Base-by-base conservation (phyloP, 2,888 invertebrate genomes). In the Helicoverpa assulta region DNA sequence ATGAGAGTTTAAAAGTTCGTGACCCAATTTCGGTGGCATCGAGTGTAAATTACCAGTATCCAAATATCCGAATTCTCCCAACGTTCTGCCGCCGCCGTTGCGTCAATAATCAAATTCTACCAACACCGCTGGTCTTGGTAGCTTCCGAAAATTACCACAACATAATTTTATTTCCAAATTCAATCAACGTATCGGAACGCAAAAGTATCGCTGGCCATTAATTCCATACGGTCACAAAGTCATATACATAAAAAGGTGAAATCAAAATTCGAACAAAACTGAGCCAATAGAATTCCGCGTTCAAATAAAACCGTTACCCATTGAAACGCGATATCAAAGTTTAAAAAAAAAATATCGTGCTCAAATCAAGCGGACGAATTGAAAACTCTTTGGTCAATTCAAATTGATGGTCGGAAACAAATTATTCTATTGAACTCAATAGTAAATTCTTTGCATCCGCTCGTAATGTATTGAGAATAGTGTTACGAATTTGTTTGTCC, bases 341-440 rank as follows among this genome's bases (percentile, higher is more conserved):
- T 47, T 18, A 64, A 75, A 80, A 80, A 76, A 65, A 80, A 76
- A 65, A 61, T 50, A 64, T 60, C 50, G 53, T 26, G 12, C 29
- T 50, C 68, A 57, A 66, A 62, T 62, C 73, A 63, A 59, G 67
- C 57, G 73, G 65, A 65, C 64, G 58, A 76, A 80, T 80, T 78
- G 61, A 61, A 82, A 81, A 85, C 83, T 82, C 60, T 73, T 80
- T 78, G 76, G 76, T 79, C 70, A 78, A 70, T 78, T 85, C 86
- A 87, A 89, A 86, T 89, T 83, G 83, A 81, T 84, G 82, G 81
- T 72, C 90, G 91, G 91, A 87, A 87, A 80, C 86, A 80, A 88
- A 91, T 92, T 90, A 92, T 91, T 87, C 91, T 83, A 92, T 92
- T 92, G 86, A 85, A 78, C 79, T 83, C 84, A 86, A 86, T 86